Evolutionary conservation across 2,797 vertebrate genomes (phyloP).

Genomic region (Macropodus opercularis): DNA sequence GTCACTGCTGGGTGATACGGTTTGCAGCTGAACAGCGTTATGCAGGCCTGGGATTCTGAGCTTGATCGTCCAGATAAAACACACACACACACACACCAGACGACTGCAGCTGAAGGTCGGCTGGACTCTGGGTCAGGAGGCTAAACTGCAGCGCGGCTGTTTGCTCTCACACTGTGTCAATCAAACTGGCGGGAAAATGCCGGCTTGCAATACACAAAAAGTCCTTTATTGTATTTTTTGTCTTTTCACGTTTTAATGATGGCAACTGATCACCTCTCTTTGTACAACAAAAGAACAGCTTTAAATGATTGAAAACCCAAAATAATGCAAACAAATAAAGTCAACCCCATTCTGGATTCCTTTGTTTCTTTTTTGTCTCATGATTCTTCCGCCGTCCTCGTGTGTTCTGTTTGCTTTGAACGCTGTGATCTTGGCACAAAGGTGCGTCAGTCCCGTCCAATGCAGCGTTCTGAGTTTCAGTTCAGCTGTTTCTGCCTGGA

Average conservation of each 20-base stretch:
- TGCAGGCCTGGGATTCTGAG: too few relatives aligned
- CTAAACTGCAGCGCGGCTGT: too few relatives aligned
- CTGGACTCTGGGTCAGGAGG: too few relatives aligned
- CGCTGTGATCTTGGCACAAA: constrained; percentile 84
- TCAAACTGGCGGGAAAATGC: constrained; percentile 40
- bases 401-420: constrained; percentile 67
- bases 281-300: constrained; percentile 92
- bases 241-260: constrained; percentile 83
- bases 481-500: constrained; percentile 58
- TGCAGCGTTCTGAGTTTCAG: constrained; percentile 50
- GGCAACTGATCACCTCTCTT: constrained; percentile 88
- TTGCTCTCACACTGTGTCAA: constrained; percentile 12
- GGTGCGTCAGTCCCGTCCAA: constrained; percentile 60
- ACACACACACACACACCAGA: too few relatives aligned
- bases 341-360: constrained; percentile 60
- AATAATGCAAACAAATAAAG: constrained; percentile 72
- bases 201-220: constrained; percentile 90
- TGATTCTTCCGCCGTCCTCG: constrained; percentile 77
- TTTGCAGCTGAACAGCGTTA: too few relatives aligned
- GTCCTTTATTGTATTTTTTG: constrained; percentile 87
- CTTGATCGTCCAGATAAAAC: too few relatives aligned
- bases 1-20: too few relatives aligned
- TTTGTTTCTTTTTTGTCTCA: constrained; percentile 67
- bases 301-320: constrained; percentile 82
- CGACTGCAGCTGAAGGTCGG: background rate